A percentile compares a stretch with the other conserved stretches of the same genome.
Conservation (phyloP, 2,888 invertebrate genomes). For the Cephus pygmeus region DNA sequence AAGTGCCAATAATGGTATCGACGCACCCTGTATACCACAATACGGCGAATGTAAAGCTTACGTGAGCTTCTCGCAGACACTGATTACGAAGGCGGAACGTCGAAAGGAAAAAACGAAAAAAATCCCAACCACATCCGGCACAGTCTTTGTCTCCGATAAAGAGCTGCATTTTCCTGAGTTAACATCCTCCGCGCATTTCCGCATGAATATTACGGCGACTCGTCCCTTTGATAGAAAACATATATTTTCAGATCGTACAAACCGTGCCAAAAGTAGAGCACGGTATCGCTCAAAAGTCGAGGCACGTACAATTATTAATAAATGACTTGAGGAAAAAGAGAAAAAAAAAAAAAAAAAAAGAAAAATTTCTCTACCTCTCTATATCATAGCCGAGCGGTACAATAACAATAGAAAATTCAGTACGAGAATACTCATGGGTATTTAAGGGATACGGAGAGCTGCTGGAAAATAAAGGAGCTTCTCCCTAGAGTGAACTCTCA, state of each 20-base stretch:
- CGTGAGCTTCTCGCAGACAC: too few species aligned
- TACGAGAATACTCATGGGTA: conserved; percentile 49
- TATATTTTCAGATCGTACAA: background rate
- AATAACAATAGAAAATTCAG: conserved; percentile 31
- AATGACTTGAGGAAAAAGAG: background rate
- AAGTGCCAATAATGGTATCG: too few species aligned
- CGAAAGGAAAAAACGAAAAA: too few species aligned
- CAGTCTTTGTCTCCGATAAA: too few species aligned
- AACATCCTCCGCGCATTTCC: too few species aligned
- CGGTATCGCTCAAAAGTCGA: background rate
- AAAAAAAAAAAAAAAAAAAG: background rate
- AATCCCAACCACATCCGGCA: too few species aligned
- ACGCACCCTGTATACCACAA: too few species aligned
- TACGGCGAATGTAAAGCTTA: too few species aligned
- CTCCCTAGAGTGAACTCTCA: background rate
- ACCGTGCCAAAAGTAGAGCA: background rate
- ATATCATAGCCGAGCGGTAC: background rate
- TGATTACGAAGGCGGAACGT: too few species aligned
- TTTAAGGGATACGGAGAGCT: conserved; percentile 46
- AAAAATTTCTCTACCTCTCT: background rate
- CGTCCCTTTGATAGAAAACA: background rate
- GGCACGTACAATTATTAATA: background rate
- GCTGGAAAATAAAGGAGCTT: conserved; percentile 37
- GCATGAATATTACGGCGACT: too few species aligned
- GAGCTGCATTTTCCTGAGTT: too few species aligned